Conservation (phyloP, 2,113 vertebrate species). For the Plestiodon gilberti region DNA sequence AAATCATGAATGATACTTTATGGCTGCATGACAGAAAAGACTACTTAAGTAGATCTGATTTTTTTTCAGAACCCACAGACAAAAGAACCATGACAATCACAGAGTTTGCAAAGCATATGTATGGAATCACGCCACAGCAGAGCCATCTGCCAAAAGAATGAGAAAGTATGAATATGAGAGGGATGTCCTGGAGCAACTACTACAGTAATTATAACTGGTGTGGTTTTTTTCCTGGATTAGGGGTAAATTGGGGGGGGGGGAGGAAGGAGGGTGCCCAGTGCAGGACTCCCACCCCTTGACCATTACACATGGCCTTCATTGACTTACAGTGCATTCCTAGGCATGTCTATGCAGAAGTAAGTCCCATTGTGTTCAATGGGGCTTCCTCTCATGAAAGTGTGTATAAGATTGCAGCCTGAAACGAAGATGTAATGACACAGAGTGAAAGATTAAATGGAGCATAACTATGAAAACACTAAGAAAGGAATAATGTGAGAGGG, state of each 20-base stretch:
- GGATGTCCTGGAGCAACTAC: neutral
- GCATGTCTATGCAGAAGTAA: too few relatives aligned
- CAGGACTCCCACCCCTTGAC: too few relatives aligned
- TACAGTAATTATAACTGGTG: too few relatives aligned
- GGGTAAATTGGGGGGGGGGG: too few relatives aligned
- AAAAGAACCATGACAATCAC: constrained; percentile 9
- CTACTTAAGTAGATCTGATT: constrained; percentile 13
- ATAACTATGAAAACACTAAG: neutral
- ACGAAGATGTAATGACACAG: neutral
- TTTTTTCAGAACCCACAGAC: neutral
- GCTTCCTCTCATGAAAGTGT: too few relatives aligned
- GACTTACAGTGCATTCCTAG: too few relatives aligned
- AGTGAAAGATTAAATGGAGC: rapidly evolving
- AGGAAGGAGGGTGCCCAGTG: too few relatives aligned
- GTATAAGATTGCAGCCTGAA: neutral
- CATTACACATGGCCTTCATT: too few relatives aligned
- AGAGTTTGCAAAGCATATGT: neutral
- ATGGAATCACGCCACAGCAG: constrained; percentile 31
- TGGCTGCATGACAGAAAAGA: constrained; percentile 39
- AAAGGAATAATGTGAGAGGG: neutral
- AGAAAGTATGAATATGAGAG: neutral
- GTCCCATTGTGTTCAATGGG: too few relatives aligned
- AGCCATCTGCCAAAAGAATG: neutral
- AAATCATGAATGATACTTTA: constrained; percentile 26
- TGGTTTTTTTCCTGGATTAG: neutral